Evolutionary conservation across 2,888 invertebrate genomes (phyloP), one percentile per base, ranked within the genome.

Genomic region (Drosophila mimetica): DNA sequence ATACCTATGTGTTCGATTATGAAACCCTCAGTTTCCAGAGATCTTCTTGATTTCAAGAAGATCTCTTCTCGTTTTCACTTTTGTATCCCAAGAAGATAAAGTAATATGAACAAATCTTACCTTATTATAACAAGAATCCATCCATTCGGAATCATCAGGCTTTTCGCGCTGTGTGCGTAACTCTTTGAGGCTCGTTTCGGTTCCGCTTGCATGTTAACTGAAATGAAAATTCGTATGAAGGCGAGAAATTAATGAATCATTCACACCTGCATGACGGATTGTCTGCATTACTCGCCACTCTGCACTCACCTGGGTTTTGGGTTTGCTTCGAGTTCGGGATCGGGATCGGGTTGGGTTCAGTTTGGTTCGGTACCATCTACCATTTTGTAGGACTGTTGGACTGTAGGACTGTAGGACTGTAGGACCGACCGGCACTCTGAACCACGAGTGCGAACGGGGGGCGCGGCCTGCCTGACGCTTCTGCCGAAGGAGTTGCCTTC

Each of bases 191-290:
- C 82, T 82, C 79, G 76, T 84, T 82, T 83, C 66, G 85, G 84
- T 85, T 85, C 83, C 84, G 84, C 84, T 88, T 86, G 84, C 84
- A 85, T 85, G 88, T 85, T 85, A 88, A 85, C 84, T 83, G 78
- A 88, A 83, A 84, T 83, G 80, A 88, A 83, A 84, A 85, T 85
- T 85, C 88, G 86, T 85, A 85, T 87, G 89, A 90, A 90, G 90
- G 89, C 88, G 89, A 89, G 89, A 90, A 90, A 90, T 90, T 90
- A 90, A 90, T 90, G 90, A 90, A 90, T 90, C 90, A 90, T 90
- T 90, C 90, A 89, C 90, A 90, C 90, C 90, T 90, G 90, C 90
- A 90, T 90, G 90, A 90, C 89, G 90, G 89, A 90, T 90, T 90
- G 89, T 86, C 81, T 79, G 86, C 88, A 89, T 89, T 86, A 89